Conservation (phyloP, 1,140 invertebrate species). For the Rhyacophila brunnea region DNA sequence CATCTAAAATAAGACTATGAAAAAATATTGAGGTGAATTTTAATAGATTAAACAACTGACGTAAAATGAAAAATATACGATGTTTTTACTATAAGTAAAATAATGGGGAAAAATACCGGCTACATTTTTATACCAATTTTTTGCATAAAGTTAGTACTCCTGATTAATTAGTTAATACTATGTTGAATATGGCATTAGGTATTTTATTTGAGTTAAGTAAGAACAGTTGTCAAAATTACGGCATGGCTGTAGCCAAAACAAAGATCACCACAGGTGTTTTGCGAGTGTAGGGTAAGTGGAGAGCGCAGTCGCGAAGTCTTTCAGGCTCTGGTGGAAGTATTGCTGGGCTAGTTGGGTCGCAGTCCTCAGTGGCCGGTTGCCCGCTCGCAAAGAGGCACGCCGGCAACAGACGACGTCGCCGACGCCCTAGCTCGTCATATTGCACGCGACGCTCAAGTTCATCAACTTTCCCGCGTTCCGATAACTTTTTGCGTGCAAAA, state of each 20-base stretch:
- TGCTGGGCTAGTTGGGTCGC: neutral
- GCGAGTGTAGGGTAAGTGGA: neutral
- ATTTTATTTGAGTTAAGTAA: no score
- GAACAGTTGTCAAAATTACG: neutral
- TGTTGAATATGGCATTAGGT: no score
- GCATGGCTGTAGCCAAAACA: neutral
- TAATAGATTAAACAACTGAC: no score
- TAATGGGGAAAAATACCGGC: no score
- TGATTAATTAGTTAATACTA: no score
- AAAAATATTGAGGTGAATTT: no score
- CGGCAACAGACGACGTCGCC: slow-evolving; percentile 8
- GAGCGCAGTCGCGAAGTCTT: slow-evolving; percentile 5
- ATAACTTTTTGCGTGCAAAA: neutral
- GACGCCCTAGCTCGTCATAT: no score
- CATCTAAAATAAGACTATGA: no score
- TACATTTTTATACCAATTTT: no score
- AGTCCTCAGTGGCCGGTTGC: slow-evolving; percentile 25
- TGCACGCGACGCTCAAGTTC: slow-evolving; percentile 12
- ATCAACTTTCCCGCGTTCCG: slow-evolving; percentile 16
- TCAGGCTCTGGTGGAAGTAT: neutral
- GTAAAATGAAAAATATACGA: no score
- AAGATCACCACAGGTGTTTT: slow-evolving; percentile 13
- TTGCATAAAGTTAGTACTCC: no score
- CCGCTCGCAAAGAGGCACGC: slow-evolving; percentile 20
- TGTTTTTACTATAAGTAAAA: no score